Conservation (phyloP, 1,140 invertebrate species). For the Lamellibrachia luymesi region DNA sequence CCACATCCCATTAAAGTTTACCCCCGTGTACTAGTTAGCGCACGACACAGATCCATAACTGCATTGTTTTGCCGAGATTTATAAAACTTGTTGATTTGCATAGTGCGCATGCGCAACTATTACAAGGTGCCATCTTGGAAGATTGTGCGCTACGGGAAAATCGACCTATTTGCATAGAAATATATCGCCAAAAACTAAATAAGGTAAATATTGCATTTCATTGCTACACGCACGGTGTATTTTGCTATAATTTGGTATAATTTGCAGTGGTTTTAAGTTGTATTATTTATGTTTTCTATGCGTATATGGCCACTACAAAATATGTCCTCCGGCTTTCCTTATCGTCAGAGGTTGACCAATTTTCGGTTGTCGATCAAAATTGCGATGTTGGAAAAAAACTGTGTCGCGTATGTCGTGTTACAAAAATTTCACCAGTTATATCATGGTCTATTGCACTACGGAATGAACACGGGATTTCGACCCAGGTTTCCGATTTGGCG, state of each 20-base stretch:
- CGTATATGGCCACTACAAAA: neutral
- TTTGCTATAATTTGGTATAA: neutral
- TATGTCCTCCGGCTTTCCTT: neutral
- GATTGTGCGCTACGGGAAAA: neutral
- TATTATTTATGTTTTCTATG: conserved; percentile 2
- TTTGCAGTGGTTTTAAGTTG: neutral
- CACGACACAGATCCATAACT: neutral
- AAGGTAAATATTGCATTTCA: conserved; percentile 5
- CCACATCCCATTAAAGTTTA: neutral
- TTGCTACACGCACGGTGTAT: neutral
- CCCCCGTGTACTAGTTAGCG: neutral
- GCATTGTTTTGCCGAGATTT: neutral
- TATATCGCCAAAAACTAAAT: neutral
- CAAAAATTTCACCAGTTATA: neutral
- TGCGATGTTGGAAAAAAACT: neutral
- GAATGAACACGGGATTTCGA: neutral
- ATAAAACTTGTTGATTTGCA: neutral
- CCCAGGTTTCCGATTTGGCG: neutral
- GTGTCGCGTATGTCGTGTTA: neutral
- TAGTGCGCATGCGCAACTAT: conserved; percentile 13
- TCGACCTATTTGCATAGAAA: neutral
- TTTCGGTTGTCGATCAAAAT: neutral
- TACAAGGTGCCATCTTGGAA: conserved; percentile 16
- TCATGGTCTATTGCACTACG: neutral
- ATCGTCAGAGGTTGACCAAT: neutral